Percentiles rank a stretch among this genome's conserved stretches.
Conservation (phyloP, 2,113 vertebrate genomes). For the Perognathus longimembris region DNA sequence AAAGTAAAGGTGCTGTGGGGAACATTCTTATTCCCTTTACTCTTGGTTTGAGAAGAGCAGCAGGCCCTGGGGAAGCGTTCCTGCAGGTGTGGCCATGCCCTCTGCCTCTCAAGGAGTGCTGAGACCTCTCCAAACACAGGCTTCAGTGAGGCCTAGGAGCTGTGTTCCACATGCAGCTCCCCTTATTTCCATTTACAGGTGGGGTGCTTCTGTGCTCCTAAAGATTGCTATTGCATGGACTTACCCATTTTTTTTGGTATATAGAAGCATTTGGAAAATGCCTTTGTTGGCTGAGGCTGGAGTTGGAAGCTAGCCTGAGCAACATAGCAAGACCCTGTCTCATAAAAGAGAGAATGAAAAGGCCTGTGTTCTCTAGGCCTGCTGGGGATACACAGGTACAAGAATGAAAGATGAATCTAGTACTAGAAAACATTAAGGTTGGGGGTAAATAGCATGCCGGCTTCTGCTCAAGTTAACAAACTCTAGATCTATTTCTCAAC, state of each 20-base stretch:
- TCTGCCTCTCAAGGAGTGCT: not conserved
- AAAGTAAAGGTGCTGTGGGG: not conserved
- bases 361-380: not conserved
- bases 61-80: accelerated
- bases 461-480: not conserved
- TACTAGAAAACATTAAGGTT: not conserved
- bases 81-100: not conserved
- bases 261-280: not conserved
- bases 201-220: not conserved
- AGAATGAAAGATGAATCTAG: not conserved
- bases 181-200: no score
- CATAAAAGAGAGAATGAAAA: no score
- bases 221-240: not conserved
- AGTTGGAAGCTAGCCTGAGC: no score
- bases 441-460: not conserved
- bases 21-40: not conserved
- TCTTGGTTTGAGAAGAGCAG: not conserved
- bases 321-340: no score
- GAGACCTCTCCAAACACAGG: not conserved
- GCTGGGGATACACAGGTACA: not conserved
- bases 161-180: not conserved
- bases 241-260: not conserved
- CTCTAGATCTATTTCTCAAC: not conserved
- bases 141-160: not conserved
- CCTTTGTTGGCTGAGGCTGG: not conserved